Conservation (phyloP, 1,140 invertebrate species). For the Spodoptera frugiperda region DNA sequence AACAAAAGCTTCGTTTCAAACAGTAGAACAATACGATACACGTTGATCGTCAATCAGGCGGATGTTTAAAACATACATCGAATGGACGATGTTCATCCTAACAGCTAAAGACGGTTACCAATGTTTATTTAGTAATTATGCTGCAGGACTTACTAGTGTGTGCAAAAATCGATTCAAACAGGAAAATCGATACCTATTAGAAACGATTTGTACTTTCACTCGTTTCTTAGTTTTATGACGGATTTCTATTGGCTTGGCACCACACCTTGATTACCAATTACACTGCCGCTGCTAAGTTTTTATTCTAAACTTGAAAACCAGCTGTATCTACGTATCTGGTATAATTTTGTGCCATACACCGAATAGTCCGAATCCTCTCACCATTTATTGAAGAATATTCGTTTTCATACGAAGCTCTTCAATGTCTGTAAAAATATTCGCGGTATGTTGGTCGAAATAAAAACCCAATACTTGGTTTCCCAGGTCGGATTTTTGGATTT, state of each 20-base stretch:
- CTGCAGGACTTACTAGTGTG: not conserved
- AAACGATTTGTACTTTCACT: constrained; percentile 31
- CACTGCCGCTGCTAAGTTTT: not conserved
- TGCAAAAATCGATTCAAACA: not conserved
- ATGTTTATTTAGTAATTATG: not conserved
- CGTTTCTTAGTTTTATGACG: constrained; percentile 5
- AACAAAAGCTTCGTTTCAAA: not conserved
- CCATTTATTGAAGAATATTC: too few relatives aligned
- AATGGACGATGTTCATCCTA: not conserved
- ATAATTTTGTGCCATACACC: too few relatives aligned
- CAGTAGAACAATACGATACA: not conserved
- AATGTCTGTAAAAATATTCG: too few relatives aligned
- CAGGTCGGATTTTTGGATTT: too few relatives aligned
- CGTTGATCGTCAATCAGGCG: not conserved
- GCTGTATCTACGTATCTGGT: too few relatives aligned
- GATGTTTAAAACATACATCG: not conserved
- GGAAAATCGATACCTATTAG: constrained; percentile 18
- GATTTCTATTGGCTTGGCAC: not conserved
- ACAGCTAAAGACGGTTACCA: not conserved
- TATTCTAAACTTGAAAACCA: not conserved
- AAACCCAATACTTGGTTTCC: too few relatives aligned
- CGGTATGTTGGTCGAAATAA: too few relatives aligned
- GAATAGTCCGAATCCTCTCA: too few relatives aligned
- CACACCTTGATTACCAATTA: not conserved
- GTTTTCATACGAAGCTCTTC: too few relatives aligned